A percentile compares a stretch with the other conserved stretches of the same genome.
Conservation (phyloP, 2,113 vertebrate genomes). For the Ptychochromis oligacanthus region DNA sequence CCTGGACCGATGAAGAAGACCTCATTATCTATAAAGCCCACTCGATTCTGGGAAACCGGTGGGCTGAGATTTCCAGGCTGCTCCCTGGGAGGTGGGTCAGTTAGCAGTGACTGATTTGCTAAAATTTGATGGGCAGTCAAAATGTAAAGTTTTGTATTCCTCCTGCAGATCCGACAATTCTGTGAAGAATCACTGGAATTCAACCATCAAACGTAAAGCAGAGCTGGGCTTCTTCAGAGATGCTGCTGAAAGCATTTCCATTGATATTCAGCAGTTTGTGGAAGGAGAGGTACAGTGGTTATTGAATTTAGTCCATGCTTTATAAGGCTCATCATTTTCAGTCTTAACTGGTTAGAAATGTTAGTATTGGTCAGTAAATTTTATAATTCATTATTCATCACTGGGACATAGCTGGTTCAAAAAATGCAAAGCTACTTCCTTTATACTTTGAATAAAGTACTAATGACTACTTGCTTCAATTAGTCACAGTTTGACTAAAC, state of each 20-base stretch:
- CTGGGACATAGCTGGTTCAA: background rate
- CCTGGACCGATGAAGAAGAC: constrained; percentile 93
- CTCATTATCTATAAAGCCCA: constrained; percentile 92
- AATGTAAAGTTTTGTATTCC: background rate
- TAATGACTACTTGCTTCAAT: no score
- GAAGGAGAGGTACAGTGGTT: constrained; percentile 76
- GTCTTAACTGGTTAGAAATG: background rate
- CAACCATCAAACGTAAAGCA: constrained; percentile 87
- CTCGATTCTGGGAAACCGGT: constrained; percentile 89
- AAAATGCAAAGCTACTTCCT: background rate
- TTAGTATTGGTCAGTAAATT: background rate
- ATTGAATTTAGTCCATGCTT: background rate
- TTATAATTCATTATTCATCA: background rate
- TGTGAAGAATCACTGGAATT: constrained; percentile 96
- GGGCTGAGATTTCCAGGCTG: constrained; percentile 94
- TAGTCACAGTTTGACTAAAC: background rate
- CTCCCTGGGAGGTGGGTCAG: constrained; percentile 89
- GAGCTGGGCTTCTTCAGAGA: constrained; percentile 83
- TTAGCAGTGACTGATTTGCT: background rate
- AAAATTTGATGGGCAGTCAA: background rate
- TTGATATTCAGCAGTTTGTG: constrained; percentile 76
- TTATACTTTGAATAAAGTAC: background rate
- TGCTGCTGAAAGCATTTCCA: constrained; percentile 66
- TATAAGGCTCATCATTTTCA: background rate
- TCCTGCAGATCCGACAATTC: constrained; percentile 87